A percentile compares a stretch with the other conserved stretches of the same genome.
phyloP scores from a whole-genome alignment of 30 jellyfish, hydroid and myxozoan genomes.

The Mastigias papua region DNA sequence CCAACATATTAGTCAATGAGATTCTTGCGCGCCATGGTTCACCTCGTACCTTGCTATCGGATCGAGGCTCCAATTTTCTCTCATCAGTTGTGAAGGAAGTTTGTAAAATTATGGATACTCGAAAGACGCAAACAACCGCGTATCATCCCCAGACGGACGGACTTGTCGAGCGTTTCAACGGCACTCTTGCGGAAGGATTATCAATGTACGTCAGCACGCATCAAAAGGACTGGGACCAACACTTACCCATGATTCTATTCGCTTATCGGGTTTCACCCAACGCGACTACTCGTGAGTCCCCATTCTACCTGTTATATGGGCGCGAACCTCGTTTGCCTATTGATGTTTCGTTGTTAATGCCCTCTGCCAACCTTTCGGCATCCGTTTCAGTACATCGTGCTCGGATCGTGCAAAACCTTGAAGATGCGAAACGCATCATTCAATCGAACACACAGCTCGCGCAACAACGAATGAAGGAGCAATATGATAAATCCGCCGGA shows the following conservation, averaged over 20 bases:
- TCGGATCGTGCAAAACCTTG: constrained; percentile 5
- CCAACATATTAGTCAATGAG: constrained; percentile 35
- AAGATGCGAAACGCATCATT: not conserved
- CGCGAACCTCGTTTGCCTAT: constrained; percentile 39
- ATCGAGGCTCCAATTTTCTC: constrained; percentile 33
- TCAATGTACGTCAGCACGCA: constrained; percentile 43
- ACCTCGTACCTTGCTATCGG: constrained; percentile 53
- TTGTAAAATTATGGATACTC: constrained; percentile 13
- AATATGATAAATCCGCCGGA: constrained; percentile 16
- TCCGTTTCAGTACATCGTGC: constrained; percentile 35
- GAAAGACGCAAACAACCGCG: constrained; percentile 34
- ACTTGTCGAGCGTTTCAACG: constrained; percentile 54
- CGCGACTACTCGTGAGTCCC: constrained; percentile 44
- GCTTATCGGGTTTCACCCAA: constrained; percentile 65
- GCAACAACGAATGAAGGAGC: constrained; percentile 43
- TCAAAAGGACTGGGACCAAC: constrained; percentile 48
- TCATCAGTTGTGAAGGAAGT: constrained; percentile 12
- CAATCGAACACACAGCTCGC: constrained; percentile 30
- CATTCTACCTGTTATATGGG: constrained; percentile 41
- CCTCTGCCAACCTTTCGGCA: constrained; percentile 3
- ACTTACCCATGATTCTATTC: constrained; percentile 7
- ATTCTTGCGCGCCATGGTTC: constrained; percentile 48
- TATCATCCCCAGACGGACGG: constrained; percentile 68
- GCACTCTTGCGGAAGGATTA: constrained; percentile 35
- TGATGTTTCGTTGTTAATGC: constrained; percentile 15